Conservation (phyloP, 1,140 invertebrate genomes). For the Wasmannia auropunctata region DNA sequence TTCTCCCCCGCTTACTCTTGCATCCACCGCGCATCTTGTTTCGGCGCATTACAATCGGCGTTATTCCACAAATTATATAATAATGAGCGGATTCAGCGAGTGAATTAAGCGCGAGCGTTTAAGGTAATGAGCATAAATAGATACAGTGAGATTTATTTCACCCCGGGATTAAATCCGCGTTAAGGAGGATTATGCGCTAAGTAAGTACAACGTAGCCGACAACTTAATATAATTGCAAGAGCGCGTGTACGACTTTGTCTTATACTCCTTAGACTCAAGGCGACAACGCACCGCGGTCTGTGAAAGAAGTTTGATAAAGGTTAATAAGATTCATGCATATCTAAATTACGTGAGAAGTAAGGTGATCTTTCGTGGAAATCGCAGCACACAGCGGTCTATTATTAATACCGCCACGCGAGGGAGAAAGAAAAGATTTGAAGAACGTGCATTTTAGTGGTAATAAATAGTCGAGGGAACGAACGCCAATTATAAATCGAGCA, state of each 20-base stretch:
- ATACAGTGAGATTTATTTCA: constrained; percentile 46
- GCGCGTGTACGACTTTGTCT: constrained; percentile 8
- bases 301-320: constrained; percentile 47
- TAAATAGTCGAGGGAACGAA: not conserved
- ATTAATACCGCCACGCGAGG: not conserved
- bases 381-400: not conserved
- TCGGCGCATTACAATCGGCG: not conserved
- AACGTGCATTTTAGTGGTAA: not conserved
- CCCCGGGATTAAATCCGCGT: constrained; percentile 35
- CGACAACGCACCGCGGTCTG: constrained; percentile 13
- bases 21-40: not conserved
- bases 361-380: not conserved
- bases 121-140: constrained; percentile 50
- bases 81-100: constrained; percentile 24
- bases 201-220: constrained; percentile 45
- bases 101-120: constrained; percentile 18
- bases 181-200: constrained; percentile 38
- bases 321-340: constrained; percentile 46
- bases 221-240: constrained; percentile 48
- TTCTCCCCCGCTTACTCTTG: not conserved
- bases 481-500: not conserved
- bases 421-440: not conserved
- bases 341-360: constrained; percentile 22
- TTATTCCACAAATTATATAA: constrained; percentile 22
- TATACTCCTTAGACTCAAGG: constrained; percentile 22